phyloP scores from a whole-genome alignment of 2,113 vertebrate species.

The Gobiocypris rarus region DNA sequence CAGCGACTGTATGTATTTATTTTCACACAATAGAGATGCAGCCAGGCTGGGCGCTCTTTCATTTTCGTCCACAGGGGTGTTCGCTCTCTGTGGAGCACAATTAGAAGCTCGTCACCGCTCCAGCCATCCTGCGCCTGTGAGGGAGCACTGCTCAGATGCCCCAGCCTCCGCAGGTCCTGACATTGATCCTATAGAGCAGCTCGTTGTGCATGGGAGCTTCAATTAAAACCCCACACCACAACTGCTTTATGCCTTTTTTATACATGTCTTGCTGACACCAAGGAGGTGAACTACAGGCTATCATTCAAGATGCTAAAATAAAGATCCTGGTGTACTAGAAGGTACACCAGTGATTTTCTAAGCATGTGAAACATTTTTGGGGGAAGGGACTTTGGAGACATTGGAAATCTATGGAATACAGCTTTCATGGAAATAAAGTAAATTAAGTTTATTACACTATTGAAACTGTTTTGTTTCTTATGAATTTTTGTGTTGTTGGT shows the following conservation, averaged over 20 bases:
- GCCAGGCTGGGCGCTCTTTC: conserved; percentile 55
- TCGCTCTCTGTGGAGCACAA: conserved; percentile 64
- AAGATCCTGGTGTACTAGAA: conserved; percentile 14
- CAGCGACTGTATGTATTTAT: conserved; percentile 66
- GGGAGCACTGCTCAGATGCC: conserved; percentile 22
- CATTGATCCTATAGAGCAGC: conserved; percentile 59
- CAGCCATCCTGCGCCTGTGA: conserved; percentile 37
- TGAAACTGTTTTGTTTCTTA: too few relatives aligned
- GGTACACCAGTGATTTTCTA: background rate
- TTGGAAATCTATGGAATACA: too few relatives aligned
- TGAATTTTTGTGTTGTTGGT: too few relatives aligned
- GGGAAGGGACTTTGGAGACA: background rate
- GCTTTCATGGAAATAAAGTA: too few relatives aligned
- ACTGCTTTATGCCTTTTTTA: conserved; percentile 43
- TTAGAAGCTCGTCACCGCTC: conserved; percentile 60
- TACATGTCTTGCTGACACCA: conserved; percentile 31
- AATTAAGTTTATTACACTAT: too few relatives aligned
- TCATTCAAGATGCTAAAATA: conserved; percentile 31
- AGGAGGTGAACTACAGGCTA: conserved; percentile 27
- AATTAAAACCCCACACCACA: conserved; percentile 59
- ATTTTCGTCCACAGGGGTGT: conserved; percentile 59
- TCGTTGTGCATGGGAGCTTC: conserved; percentile 37
- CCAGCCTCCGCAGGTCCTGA: conserved; percentile 53
- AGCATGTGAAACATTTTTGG: background rate
- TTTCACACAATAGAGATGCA: conserved; percentile 67